Conservation (phyloP, 2,888 invertebrate species). For the Cyclophora albipunctata region DNA sequence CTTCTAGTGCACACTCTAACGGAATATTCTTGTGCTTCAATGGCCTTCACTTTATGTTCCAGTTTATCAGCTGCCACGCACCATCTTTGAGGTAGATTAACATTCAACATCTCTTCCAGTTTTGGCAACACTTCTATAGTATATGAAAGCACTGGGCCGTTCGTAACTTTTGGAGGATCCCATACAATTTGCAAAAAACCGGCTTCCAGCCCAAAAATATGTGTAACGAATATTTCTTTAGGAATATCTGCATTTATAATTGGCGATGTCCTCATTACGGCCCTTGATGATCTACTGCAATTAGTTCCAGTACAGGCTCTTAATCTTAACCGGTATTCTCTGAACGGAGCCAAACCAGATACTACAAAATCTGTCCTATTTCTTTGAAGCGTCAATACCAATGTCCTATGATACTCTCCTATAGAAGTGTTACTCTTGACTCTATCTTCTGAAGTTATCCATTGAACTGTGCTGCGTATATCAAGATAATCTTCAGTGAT, state of each 20-base stretch:
- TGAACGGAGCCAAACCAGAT: conserved; percentile 48
- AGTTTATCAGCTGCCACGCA: conserved; percentile 37
- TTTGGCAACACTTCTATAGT: conserved; percentile 48
- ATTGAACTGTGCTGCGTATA: conserved; percentile 31
- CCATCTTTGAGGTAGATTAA: conserved; percentile 38
- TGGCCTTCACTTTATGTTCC: conserved; percentile 25
- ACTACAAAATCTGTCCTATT: conserved; percentile 38
- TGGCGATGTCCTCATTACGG: conserved; percentile 45
- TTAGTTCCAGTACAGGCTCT: conserved; percentile 41
- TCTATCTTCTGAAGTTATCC: conserved; percentile 22
- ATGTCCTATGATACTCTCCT: conserved; percentile 36
- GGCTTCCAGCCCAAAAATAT: too few relatives aligned
- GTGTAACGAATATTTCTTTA: too few relatives aligned
- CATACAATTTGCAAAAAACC: conserved; percentile 24
- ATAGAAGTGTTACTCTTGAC: conserved; percentile 35
- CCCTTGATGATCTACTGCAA: conserved; percentile 52
- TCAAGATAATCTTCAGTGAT: conserved; percentile 54
- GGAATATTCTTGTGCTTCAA: conserved; percentile 29
- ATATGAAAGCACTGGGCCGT: conserved; percentile 57
- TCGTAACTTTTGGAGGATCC: conserved; percentile 45
- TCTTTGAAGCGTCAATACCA: conserved; percentile 35
- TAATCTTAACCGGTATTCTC: conserved; percentile 57
- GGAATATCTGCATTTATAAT: conserved; percentile 6
- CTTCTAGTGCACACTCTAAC: conserved; percentile 30
- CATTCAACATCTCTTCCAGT: conserved; percentile 23